phyloP scores from a whole-genome alignment of 2,888 invertebrate genomes.

The Synergus itoensis region DNA sequence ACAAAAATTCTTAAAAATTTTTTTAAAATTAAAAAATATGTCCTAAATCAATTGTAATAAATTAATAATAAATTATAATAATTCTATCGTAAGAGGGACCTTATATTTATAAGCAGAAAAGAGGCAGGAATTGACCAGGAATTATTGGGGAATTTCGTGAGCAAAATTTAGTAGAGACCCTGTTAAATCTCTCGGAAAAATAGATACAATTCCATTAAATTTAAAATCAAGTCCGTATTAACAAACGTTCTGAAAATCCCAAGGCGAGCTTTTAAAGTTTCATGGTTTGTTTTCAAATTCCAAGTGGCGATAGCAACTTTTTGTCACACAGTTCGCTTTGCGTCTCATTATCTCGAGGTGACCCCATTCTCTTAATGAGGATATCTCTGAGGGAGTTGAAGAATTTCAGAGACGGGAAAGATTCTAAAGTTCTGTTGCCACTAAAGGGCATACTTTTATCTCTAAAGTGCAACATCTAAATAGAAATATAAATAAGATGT shows the following conservation, averaged over 20 bases:
- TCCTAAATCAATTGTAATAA: too few relatives aligned
- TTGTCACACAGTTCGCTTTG: slow-evolving; percentile 59
- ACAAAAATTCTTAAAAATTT: too few relatives aligned
- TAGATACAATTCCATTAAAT: too few relatives aligned
- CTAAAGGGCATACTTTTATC: slow-evolving; percentile 7
- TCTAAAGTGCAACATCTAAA: background rate
- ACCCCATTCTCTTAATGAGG: slow-evolving; percentile 69
- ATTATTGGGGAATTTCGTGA: too few relatives aligned
- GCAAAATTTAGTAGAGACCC: too few relatives aligned
- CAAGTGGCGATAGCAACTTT: slow-evolving; percentile 47
- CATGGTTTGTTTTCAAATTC: slow-evolving; percentile 29
- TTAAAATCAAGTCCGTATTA: background rate
- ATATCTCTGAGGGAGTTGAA: slow-evolving; percentile 54
- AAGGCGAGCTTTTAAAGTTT: slow-evolving; percentile 13
- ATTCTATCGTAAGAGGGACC: too few relatives aligned
- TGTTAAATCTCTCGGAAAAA: too few relatives aligned
- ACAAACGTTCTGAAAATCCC: background rate
- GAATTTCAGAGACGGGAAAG: slow-evolving; percentile 45
- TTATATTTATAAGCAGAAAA: too few relatives aligned
- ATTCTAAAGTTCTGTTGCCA: background rate
- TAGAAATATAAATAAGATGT: slow-evolving; percentile 2
- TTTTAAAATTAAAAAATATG: too few relatives aligned
- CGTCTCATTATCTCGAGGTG: slow-evolving; percentile 65
- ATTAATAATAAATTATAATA: too few relatives aligned
- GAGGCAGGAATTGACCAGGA: too few relatives aligned